Percentiles rank a stretch among this genome's conserved stretches.
phyloP scores from a whole-genome alignment of 2,113 vertebrate genomes.

The Tragelaphus scriptus region DNA sequence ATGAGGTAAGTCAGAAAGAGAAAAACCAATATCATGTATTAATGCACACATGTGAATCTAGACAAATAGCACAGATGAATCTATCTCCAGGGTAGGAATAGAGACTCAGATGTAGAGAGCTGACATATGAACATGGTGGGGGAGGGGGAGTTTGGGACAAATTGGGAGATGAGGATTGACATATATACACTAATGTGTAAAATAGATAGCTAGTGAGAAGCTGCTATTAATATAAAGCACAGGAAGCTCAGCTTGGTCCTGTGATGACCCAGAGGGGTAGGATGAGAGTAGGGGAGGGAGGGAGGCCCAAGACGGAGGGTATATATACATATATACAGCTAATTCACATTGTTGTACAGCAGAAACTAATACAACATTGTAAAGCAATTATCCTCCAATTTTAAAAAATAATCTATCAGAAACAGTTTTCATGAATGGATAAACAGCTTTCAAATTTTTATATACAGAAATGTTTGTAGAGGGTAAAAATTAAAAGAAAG shows the following conservation, averaged over 20 bases:
- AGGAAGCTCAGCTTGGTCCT: not conserved
- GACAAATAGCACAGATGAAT: not conserved
- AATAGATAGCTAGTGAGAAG: not conserved
- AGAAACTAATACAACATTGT: not conserved
- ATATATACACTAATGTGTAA: not conserved
- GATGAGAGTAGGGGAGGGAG: not conserved
- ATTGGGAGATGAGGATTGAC: not conserved
- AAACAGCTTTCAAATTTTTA: not conserved
- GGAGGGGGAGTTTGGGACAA: not conserved
- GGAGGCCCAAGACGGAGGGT: not conserved
- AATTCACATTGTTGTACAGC: not conserved
- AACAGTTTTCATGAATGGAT: not conserved
- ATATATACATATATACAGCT: not conserved
- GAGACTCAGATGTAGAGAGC: not conserved
- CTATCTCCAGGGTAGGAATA: not conserved
- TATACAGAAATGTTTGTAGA: not conserved
- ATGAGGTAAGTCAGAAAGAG: not conserved
- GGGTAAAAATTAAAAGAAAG: not conserved
- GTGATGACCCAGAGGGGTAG: not conserved
- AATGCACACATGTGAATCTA: not conserved
- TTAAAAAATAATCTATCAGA: not conserved
- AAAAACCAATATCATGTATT: not conserved
- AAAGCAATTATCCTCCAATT: not conserved
- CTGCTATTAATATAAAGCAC: not conserved
- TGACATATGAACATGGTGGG: not conserved